Evolutionary conservation across 2,113 vertebrate genomes (phyloP), one percentile per base, ranked within the genome.

Genomic region (Mesoclemmys tuberculata): DNA sequence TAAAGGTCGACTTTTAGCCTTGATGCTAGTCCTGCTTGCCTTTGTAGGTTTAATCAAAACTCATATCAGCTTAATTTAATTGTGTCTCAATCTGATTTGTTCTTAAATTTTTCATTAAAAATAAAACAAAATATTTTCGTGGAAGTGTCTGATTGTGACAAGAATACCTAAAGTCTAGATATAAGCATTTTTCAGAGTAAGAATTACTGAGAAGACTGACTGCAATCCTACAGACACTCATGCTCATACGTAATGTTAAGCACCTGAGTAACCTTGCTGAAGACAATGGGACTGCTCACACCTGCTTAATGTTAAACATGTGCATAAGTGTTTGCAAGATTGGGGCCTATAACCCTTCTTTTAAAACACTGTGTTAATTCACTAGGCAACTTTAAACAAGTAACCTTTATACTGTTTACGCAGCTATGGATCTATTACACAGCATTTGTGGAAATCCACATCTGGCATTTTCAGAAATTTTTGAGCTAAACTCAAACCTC

Each of bases 391-490:
- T 95, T 93, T 82, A 90, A 78, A 96, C 93, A 96, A 94, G 89
- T 84, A 87, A 97, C 93, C 88, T 96, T 97, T 96, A 86, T 96
- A 96, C 95, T 95, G 52, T 97, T 96, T 93, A 86, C 61, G 91
- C 92, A 80, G 71, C 61, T 92, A 74, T 54, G 48, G 71, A 90
- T 94, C 74, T 68, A 41, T 96, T 95, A 82, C 80, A 88, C 84
- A 54, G 51, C 92, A 78, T 84, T 89, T 89, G 84, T 94, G 84
- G 94, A 96, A 97, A 96, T 96, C 38, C 1, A 0, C 35, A 38
- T 94, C 92, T 96, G 94, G 83, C 87, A 54, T 96, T 96, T 96
- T 93, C 31, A 82, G 90, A 58, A 68, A 31, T 84, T 81, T 24
- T 51, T 88, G 92, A 92, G 90, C 90, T 90, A 95, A 96, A 38